Percentiles rank a stretch among this genome's conserved stretches.
These are phyloP conservation scores for Sebastes hubbsi DNA, from an alignment of 2,797 vertebrate genomes.

Conservation along the genomic window DNA sequence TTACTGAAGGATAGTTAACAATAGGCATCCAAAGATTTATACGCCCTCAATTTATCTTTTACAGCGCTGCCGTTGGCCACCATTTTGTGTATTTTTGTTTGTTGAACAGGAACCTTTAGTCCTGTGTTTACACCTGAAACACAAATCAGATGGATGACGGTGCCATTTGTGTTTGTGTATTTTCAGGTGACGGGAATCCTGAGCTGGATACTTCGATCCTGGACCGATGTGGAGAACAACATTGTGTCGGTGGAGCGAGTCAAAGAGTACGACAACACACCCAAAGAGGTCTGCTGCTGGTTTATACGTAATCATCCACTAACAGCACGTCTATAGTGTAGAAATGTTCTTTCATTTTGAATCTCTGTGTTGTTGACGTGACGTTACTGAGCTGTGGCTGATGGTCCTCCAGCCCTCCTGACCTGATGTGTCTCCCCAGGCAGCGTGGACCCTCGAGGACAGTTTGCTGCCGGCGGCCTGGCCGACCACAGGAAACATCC, in stretches of 20 bases:
- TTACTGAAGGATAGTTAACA: no score
- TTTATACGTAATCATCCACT: not conserved
- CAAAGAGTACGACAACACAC: conserved; percentile 83
- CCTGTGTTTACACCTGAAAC: not conserved
- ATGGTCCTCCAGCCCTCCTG: not conserved
- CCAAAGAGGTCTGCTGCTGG: conserved; percentile 82
- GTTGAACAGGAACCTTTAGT: no score
- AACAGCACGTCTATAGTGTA: no score
- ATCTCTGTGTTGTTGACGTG: not conserved
- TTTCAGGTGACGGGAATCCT: conserved; percentile 81
- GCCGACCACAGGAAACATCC: conserved; percentile 84
- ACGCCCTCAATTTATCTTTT: no score
- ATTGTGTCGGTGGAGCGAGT: conserved; percentile 91
- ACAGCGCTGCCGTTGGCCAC: no score
- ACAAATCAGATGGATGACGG: not conserved
- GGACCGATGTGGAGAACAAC: conserved; percentile 91
- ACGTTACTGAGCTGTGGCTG: not conserved
- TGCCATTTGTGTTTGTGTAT: not conserved
- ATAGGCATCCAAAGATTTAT: no score
- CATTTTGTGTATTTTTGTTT: no score
- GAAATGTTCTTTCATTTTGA: not conserved
- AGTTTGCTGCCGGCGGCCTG: conserved; percentile 68
- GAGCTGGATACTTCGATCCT: conserved; percentile 84
- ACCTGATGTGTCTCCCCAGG: conserved; percentile 66
- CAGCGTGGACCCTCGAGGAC: conserved; percentile 79